Conservation (phyloP, 2,888 invertebrate genomes). For the Drosophila borealis region DNA sequence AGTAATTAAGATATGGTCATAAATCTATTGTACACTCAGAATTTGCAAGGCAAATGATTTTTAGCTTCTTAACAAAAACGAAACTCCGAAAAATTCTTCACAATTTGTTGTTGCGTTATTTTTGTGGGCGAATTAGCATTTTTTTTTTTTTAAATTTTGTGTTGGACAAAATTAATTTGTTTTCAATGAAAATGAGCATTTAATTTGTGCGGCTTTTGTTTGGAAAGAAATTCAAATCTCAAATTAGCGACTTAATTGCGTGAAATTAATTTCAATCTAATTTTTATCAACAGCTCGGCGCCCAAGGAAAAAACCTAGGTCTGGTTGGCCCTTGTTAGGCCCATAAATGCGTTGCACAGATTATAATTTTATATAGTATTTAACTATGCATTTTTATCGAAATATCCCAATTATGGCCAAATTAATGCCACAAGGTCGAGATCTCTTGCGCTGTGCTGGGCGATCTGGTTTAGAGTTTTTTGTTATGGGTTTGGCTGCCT, state of each 20-base stretch:
- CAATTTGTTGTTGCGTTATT: conserved; percentile 20
- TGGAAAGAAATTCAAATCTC: conserved; percentile 50
- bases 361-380: conserved; percentile 38
- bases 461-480: conserved; percentile 6
- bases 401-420: conserved; percentile 38
- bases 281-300: conserved; percentile 32
- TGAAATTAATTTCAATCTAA: conserved; percentile 73
- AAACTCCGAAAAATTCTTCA: conserved; percentile 15
- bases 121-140: conserved; percentile 47
- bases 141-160: conserved; percentile 8
- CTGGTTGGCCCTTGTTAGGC: conserved; percentile 22
- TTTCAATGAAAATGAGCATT: conserved; percentile 66
- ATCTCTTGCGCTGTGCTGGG: conserved; percentile 3
- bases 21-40: conserved; percentile 30
- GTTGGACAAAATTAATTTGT: conserved; percentile 53
- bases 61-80: conserved; percentile 34
- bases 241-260: conserved; percentile 65
- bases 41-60: conserved; percentile 67
- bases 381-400: conserved; percentile 48
- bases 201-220: conserved; percentile 56
- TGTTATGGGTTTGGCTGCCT: conserved; percentile 21
- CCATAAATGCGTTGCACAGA: conserved; percentile 23
- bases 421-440: conserved; percentile 52
- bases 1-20: conserved; percentile 44
- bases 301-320: neutral